Evolutionary conservation across 2,888 invertebrate species (phyloP), one percentile per base, ranked within the genome.

Genomic region (Poecilobothrus nobilitatus): DNA sequence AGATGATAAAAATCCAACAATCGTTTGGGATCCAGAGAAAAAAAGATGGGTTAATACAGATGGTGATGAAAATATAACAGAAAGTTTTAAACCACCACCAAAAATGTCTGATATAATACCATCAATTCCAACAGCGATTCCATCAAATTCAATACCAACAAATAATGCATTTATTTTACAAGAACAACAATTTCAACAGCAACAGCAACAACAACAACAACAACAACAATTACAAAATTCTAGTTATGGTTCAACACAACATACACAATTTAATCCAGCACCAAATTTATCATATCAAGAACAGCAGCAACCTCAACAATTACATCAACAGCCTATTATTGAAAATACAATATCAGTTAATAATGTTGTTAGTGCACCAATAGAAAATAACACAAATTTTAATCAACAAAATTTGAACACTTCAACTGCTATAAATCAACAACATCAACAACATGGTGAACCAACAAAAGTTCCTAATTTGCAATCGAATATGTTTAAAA

Each of bases 1-100:
- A 1, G 95, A 96, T 83, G 96, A 97, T 83, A 95, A 91, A 81
- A 91, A 96, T 84, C 95, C 94, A 72, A 84, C 91, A 72, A 96
- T 96, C 84, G 91, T 96, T 68, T 97, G 95, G 95, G 95, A 96
- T 84, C 85, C 89, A 69, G 88, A 88, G n/a, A 87, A 86, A 76
- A 92, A 95, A 79, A 87, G 88, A 74, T 97, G 96, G 96, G 86
- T 88, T 67, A 92, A 96, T 83, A 87, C 88, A 64, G 92, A 92
- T 78, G 90, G 87, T 37, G 89, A 88, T 72, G 88, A 84, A 8
- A 86, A 86, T 33, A 88, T 84, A 68, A 73, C 74, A 66, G 78
- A 80, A 5, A 80, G 80, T 67, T 79, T 88, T 41, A 87, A 86
- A 74, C 89, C 90, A 63, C 90, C 91, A 21, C 91, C 91, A 6